Percentiles rank a stretch among this genome's conserved stretches.
phyloP scores from a whole-genome alignment of 2,888 invertebrate genomes.

The Rhagium mordax region DNA sequence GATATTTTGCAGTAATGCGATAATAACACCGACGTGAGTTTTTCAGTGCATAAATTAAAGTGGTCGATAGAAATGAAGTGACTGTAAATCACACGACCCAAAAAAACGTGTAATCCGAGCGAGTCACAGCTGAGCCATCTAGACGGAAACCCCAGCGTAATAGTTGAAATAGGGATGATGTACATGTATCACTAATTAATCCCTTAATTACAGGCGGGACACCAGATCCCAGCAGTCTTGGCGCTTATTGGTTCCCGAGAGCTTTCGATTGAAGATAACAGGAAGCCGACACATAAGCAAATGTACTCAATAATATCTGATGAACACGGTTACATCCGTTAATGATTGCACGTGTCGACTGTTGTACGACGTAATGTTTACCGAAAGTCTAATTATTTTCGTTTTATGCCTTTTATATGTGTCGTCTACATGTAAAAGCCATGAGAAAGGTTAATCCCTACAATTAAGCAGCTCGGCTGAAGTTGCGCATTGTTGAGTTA shows the following conservation, averaged over 20 bases:
- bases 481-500: background rate
- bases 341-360: background rate
- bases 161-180: conserved; percentile 8
- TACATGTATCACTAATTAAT: conserved; percentile 27
- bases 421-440: background rate
- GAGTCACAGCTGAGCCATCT: background rate
- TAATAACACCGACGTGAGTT: too few species aligned
- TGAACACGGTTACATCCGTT: conserved; percentile 1
- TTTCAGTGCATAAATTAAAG: too few species aligned
- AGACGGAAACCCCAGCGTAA: background rate
- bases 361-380: background rate
- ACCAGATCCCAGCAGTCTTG: conserved; percentile 9
- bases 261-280: conserved; percentile 19
- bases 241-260: conserved; percentile 17
- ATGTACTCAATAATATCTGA: conserved; percentile 20
- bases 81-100: too few species aligned
- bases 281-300: conserved; percentile 25
- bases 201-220: conserved; percentile 25
- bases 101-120: background rate
- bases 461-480: background rate
- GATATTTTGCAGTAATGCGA: too few species aligned
- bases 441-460: background rate
- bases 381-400: conserved; percentile 3
- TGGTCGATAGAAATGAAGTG: too few species aligned
- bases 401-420: background rate